phyloP scores from a whole-genome alignment of 2,797 vertebrate species.

The Macrochelys suwanniensis region DNA sequence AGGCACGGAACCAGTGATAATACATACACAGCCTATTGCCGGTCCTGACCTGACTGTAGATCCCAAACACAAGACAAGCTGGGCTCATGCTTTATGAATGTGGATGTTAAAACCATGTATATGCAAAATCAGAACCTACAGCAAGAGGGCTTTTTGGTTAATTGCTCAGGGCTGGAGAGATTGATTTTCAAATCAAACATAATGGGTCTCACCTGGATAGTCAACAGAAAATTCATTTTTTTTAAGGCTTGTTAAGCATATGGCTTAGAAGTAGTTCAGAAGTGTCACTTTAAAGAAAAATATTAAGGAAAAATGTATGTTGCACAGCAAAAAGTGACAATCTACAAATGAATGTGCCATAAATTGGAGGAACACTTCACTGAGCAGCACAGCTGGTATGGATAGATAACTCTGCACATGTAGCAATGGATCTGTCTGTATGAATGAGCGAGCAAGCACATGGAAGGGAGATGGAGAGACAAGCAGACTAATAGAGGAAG shows the following conservation, averaged over 20 bases:
- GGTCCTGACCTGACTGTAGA: fast-evolving
- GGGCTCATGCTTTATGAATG: fast-evolving
- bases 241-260: neutral
- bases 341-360: neutral
- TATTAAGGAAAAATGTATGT: fast-evolving
- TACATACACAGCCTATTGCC: fast-evolving
- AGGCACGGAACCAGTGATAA: neutral
- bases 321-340: neutral
- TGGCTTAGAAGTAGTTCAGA: neutral
- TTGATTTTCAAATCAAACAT: neutral
- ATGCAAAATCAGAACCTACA: fast-evolving
- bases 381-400: neutral
- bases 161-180: neutral
- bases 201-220: neutral
- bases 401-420: fast-evolving
- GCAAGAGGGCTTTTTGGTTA: fast-evolving
- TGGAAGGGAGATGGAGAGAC: slow-evolving; percentile 27
- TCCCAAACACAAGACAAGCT: fast-evolving
- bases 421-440: neutral
- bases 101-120: neutral
- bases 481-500: slow-evolving; percentile 63
- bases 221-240: neutral
- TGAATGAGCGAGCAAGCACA: slow-evolving; percentile 10
- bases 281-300: neutral
- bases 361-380: neutral